Conservation (phyloP, 1,140 invertebrate species). For the Sycobia sp. region DNA sequence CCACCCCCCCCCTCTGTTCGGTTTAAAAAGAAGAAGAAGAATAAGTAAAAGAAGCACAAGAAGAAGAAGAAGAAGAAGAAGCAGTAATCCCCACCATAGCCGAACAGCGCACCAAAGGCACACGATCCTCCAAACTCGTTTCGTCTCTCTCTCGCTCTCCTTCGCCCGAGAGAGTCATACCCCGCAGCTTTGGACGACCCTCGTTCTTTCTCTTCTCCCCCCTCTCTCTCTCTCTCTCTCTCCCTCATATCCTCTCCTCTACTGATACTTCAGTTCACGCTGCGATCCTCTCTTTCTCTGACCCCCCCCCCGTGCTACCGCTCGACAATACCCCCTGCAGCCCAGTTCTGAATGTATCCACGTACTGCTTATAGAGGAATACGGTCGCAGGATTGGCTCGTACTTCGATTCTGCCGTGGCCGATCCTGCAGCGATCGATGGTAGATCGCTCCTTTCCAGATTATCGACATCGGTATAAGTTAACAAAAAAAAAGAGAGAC, state of each 20-base stretch:
- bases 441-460: conserved; percentile 33
- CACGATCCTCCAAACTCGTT: conserved; percentile 42
- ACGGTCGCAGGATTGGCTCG: too few species aligned
- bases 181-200: conserved; percentile 11
- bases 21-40: too few species aligned
- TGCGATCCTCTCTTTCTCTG: conserved; percentile 15
- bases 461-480: conserved; percentile 37
- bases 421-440: conserved; percentile 27
- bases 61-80: conserved; percentile 41
- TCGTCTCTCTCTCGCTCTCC: conserved; percentile 27
- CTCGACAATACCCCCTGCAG: too few species aligned
- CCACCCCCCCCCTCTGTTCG: neutral
- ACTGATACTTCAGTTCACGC: too few species aligned
- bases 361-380: too few species aligned
- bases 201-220: conserved; percentile 10
- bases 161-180: conserved; percentile 14
- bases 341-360: too few species aligned
- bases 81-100: conserved; percentile 50
- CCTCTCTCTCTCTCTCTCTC: neutral
- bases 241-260: neutral
- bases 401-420: conserved; percentile 1
- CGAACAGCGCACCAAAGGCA: conserved; percentile 44
- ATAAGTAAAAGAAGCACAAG: too few species aligned
- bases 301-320: neutral
- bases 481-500: too few species aligned